Evolutionary conservation across 2,888 invertebrate species (phyloP).

Genomic region (Watsonalla binaria): DNA sequence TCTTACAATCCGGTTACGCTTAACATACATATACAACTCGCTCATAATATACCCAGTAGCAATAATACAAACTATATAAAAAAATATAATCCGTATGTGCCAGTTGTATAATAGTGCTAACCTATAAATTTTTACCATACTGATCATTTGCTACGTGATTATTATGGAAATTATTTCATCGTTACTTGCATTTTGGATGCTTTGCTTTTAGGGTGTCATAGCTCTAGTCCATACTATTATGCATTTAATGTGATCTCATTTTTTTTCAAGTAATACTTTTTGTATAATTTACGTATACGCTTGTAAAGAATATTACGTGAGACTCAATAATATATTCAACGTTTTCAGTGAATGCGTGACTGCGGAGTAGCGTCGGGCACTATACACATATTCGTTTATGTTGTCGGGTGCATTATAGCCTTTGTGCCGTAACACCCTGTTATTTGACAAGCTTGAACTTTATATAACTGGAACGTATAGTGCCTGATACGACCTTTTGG

Average conservation of each 20-base stretch:
- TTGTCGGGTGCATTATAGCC: neutral
- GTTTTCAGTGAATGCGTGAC: neutral
- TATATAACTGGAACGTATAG: neutral
- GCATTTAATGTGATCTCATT: neutral
- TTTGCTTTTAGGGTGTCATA: constrained; percentile 44
- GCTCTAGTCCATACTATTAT: constrained; percentile 23
- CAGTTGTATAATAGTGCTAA: constrained; percentile 28
- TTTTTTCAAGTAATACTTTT: neutral
- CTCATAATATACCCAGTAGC: constrained; percentile 29
- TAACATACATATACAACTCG: constrained; percentile 24
- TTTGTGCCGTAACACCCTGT: neutral
- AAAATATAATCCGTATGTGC: constrained; percentile 34
- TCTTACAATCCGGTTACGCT: constrained; percentile 19
- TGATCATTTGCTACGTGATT: constrained; percentile 2
- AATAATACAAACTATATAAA: constrained; percentile 23
- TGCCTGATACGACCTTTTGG: neutral
- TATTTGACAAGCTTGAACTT: neutral
- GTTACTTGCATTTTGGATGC: constrained; percentile 41
- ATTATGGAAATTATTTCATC: constrained; percentile 14
- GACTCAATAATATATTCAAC: neutral
- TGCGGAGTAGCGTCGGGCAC: neutral
- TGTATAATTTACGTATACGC: too few relatives aligned
- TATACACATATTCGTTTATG: neutral
- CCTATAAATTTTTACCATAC: neutral
- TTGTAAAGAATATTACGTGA: neutral